Evolutionary conservation across 2,888 invertebrate genomes (phyloP), one percentile per base, ranked within the genome.

Genomic region (Plebejus melissa): DNA sequence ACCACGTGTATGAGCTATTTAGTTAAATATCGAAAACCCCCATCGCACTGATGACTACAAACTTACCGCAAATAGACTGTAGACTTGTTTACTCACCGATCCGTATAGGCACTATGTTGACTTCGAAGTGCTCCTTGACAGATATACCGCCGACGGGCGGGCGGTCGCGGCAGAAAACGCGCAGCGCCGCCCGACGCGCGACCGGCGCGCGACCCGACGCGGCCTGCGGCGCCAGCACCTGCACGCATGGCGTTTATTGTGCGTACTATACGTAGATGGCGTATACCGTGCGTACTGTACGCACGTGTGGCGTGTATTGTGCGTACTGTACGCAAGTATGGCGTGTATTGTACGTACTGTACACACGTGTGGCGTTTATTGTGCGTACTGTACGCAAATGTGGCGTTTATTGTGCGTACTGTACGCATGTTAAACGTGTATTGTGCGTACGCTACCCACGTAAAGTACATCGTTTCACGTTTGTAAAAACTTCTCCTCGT

Each of bases 91-190:
- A 70, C 78, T 86, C 84, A 96, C 98, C 97, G 84, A 98, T 98
- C 1, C 97, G 96, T 78, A 99, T 95, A 9, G 99, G 99, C 16
- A 98, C 98, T 69, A 99, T 97, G 91, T 99, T 99, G 80, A 99
- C 98, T 94, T 99, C 99, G 88, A 99, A 99, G 90, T 99, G 99
- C 86, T 99, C 99, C 88, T 99, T 99, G 16, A 99, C 98, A 0
- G 98, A 97, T 81, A 99, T 99, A 2, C 99, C 99, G n/a, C 99
- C 99, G 6, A 99, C 99, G 0, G 98, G 99, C 71, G 98, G 98
- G 80, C 97, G 97, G 90, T 99, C 99, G 77, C 99, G 95, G 82
- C 99, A 99, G 90, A 99, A 98, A 72, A 99, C 97, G 79, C 99
- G 95, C 79, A 99, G 91, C 32, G 99, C 98, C 84, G 98, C 96